These are phyloP conservation scores for Eupelmus urozonus DNA, from an alignment of 2,888 invertebrate species.

Conservation along the genomic window DNA sequence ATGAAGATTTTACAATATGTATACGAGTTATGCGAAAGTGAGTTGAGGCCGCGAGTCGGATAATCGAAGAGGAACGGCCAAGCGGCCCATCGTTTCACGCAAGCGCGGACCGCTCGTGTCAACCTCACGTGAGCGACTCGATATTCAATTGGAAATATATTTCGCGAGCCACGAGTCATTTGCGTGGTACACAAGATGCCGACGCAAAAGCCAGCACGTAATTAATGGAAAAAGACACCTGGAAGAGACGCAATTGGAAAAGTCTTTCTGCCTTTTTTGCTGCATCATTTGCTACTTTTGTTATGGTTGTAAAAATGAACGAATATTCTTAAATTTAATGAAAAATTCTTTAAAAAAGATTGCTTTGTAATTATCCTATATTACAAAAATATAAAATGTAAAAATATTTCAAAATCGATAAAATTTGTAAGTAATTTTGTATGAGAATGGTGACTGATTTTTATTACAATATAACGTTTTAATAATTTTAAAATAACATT, in stretches of 20 bases:
- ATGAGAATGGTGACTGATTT: no score
- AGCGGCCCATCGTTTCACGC: not conserved
- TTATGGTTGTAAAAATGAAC: no score
- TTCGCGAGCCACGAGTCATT: conserved; percentile 20
- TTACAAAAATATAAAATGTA: no score
- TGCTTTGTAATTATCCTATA: no score
- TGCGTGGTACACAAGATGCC: no score
- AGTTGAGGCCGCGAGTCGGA: conserved; percentile 20
- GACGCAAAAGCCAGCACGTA: no score
- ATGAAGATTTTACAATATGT: conserved; percentile 15
- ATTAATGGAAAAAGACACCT: no score
- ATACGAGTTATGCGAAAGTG: conserved; percentile 12
- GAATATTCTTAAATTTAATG: no score
- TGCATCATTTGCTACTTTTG: no score
- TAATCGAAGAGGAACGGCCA: not conserved
- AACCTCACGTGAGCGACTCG: conserved; percentile 3
- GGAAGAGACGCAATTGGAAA: conserved; percentile 19
- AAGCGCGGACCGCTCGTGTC: not conserved
- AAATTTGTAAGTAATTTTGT: no score
- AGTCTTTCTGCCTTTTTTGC: not conserved
- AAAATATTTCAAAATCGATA: not conserved
- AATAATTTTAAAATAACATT: not conserved
- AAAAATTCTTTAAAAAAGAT: no score
- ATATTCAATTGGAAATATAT: conserved; percentile 25
- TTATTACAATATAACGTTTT: not conserved